Base-by-base conservation (phyloP, 2,113 vertebrate species). In the Chunga burmeisteri region DNA sequence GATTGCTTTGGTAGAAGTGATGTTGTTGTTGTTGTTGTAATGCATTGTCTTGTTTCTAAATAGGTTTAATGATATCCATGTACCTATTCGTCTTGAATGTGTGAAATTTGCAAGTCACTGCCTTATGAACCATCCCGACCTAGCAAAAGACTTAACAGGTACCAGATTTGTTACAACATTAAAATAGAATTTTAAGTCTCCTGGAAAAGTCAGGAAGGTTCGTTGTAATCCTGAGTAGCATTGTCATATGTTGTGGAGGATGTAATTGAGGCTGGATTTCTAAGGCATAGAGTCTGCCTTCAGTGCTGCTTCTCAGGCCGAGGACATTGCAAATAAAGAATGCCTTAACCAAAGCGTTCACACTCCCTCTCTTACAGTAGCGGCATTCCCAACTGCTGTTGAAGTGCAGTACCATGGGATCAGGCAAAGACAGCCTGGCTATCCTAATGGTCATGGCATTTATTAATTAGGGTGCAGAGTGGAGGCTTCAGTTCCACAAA, bases 51-150 rank as follows among this genome's bases (percentile, higher is more conserved):
- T 80, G 77, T 94, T 96, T 95, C 70, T 22, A 66, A 79, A 88
- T 88, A 99, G 99, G 97, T 99, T 99, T 96, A 99, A 99, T 97
- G 99, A 99, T 97, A 99, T 99, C 97, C 99, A 99, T 16, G 99
- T 99, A 89, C 99, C 99, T 81, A 99, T 99, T 96, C 98, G 99
- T 81, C 98, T 99, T 97, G 99, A 99, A 95, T 99, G 99, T 98
- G 99, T 99, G 49, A 99, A 99, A 97, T 99, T 99, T 96, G 99
- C 99, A 88, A 99, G 99, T 96, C 99, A 99, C 95, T 99, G 99
- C 96, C 99, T 99, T 94, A 99, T 99, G 99, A 99, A 99, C 97
- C 99, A 99, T 94, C 99, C 99, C 0, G 99, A 99, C 97, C 96
- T 99, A 97, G 99, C 99, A 87, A 99, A 99, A 98, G 99, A 99